phyloP scores from a whole-genome alignment of 2,888 invertebrate genomes.

The Chironomus tentans region DNA sequence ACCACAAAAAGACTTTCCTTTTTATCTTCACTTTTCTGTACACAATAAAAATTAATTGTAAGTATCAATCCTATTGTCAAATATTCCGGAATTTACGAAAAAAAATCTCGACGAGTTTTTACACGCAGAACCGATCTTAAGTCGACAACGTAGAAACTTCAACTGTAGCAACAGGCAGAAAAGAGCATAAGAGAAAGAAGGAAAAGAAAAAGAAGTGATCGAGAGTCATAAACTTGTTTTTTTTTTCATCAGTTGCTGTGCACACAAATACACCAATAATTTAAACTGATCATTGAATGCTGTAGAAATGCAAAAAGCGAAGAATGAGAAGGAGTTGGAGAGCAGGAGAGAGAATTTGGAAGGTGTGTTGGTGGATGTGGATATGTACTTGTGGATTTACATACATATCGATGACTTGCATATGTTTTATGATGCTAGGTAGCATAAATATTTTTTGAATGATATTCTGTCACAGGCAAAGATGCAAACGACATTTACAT shows the following conservation, averaged over 20 bases:
- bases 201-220: background rate
- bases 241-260: background rate
- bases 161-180: background rate
- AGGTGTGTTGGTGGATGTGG: background rate
- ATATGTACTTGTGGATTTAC: background rate
- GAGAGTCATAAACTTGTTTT: constrained; percentile 13
- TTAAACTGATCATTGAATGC: background rate
- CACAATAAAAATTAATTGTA: too few species aligned
- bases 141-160: constrained; percentile 1
- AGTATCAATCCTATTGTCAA: background rate
- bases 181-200: background rate
- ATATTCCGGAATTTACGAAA: background rate
- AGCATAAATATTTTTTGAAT: too few species aligned
- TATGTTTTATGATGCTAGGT: constrained; percentile 14
- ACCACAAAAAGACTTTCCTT: background rate
- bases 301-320: background rate
- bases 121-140: constrained; percentile 4
- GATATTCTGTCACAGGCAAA: too few species aligned
- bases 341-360: constrained; percentile 1
- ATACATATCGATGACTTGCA: constrained; percentile 10
- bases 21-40: background rate
- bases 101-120: too few species aligned
- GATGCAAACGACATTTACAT: too few species aligned
- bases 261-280: too few species aligned
- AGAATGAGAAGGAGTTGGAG: background rate